These are phyloP conservation scores for Epizoanthus scotinus DNA, from an alignment of 92 coral and sea anemone genomes.

Conservation along the genomic window DNA sequence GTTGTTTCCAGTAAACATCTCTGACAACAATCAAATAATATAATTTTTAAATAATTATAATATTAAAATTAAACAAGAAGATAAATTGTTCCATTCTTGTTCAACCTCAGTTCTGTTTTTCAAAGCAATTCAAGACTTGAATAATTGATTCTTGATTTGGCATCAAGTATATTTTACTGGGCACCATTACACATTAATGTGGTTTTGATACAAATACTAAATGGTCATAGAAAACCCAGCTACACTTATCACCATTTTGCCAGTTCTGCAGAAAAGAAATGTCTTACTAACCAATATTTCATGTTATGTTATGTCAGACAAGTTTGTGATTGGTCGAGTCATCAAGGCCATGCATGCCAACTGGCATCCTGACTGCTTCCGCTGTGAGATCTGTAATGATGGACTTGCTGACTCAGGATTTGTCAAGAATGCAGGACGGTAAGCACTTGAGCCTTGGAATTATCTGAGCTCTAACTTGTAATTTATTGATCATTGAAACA, in stretches of 20 bases:
- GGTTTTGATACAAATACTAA: neutral
- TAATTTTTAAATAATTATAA: too few relatives aligned
- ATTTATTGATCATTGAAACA: too few relatives aligned
- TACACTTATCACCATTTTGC: too few relatives aligned
- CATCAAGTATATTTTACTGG: too few relatives aligned
- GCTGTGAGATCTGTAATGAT: slow-evolving; percentile 96
- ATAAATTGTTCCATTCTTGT: too few relatives aligned
- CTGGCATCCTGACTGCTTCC: slow-evolving; percentile 99
- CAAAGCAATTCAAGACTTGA: too few relatives aligned
- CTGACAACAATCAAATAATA: too few relatives aligned
- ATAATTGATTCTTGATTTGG: too few relatives aligned
- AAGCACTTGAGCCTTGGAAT: neutral
- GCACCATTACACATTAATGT: too few relatives aligned
- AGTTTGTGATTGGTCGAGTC: slow-evolving; percentile 98
- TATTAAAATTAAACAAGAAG: too few relatives aligned
- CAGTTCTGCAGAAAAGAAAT: neutral
- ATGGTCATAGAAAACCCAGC: neutral
- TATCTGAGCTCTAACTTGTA: neutral
- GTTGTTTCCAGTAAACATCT: too few relatives aligned
- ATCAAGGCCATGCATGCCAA: slow-evolving; percentile 99
- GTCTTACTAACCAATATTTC: neutral
- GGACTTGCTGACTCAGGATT: slow-evolving; percentile 98
- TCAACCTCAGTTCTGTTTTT: too few relatives aligned
- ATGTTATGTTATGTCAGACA: slow-evolving; percentile 53
- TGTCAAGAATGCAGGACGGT: slow-evolving; percentile 99